Percentiles rank a stretch among this genome's conserved stretches.
Evolutionary conservation across 2,888 invertebrate genomes (phyloP).

Genomic region (Shargacucullia verbasci): DNA sequence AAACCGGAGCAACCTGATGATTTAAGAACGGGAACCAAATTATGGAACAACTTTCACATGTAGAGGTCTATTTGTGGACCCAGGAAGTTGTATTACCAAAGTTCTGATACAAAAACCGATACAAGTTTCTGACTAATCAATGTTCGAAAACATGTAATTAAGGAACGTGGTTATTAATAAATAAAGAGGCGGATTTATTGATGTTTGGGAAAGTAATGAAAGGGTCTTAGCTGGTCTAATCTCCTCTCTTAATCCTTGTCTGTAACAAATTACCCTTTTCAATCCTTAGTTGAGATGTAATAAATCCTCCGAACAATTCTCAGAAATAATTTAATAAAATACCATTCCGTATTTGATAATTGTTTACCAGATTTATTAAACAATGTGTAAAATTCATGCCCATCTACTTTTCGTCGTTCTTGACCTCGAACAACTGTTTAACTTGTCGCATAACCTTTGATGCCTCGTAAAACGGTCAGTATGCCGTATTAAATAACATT

Average conservation of each 20-base stretch:
- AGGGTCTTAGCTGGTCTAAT: slow-evolving; percentile 25
- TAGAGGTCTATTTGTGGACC: slow-evolving; percentile 52
- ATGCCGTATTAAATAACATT: slow-evolving; percentile 80
- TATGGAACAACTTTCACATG: slow-evolving; percentile 79
- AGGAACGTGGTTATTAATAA: slow-evolving; percentile 20
- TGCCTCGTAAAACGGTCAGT: slow-evolving; percentile 72
- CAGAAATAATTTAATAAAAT: slow-evolving; percentile 1
- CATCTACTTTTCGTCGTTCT: slow-evolving; percentile 49
- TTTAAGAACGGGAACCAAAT: slow-evolving; percentile 72
- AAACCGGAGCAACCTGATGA: slow-evolving; percentile 70
- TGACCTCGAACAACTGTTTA: slow-evolving; percentile 48
- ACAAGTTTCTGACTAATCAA: slow-evolving; percentile 37
- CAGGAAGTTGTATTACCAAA: slow-evolving; percentile 62
- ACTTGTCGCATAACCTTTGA: slow-evolving; percentile 69
- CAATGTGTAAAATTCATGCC: slow-evolving; percentile 16
- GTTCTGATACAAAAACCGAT: slow-evolving; percentile 33
- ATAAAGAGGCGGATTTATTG: slow-evolving; percentile 23
- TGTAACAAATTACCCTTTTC: slow-evolving; percentile 15
- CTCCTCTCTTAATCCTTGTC: slow-evolving; percentile 29
- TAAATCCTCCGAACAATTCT: slow-evolving; percentile 16
- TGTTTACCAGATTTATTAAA: slow-evolving; percentile 18
- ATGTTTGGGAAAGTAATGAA: slow-evolving; percentile 40
- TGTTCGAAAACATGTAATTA: slow-evolving; percentile 27
- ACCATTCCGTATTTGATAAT: slow-evolving; percentile 18
- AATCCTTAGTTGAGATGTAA: slow-evolving; percentile 20